Percentiles rank a stretch among this genome's conserved stretches.
phyloP scores from a whole-genome alignment of 2,113 vertebrate genomes.

The Paramisgurnus dabryanus region DNA sequence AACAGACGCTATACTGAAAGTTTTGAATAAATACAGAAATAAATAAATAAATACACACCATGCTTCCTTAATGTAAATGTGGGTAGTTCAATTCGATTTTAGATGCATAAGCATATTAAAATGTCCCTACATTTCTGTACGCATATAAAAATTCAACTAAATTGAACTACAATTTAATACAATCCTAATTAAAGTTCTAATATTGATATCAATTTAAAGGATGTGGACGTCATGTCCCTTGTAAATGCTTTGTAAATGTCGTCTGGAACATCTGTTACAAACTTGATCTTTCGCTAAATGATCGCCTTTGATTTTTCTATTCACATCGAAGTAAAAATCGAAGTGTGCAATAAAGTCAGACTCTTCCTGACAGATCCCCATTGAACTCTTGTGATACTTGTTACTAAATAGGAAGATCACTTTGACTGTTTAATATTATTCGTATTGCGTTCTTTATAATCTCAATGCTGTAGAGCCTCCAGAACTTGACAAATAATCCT shows the following conservation, averaged over 20 bases:
- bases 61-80: constrained; percentile 4
- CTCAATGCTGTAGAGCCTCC: constrained; percentile 37
- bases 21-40: constrained; percentile 62
- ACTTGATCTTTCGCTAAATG: constrained; percentile 21
- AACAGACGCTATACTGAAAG: constrained; percentile 47
- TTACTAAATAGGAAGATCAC: constrained; percentile 55
- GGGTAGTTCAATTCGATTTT: constrained; percentile 12
- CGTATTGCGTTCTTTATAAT: constrained; percentile 48
- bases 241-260: constrained; percentile 34
- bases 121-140: not conserved
- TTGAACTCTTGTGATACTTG: constrained; percentile 44
- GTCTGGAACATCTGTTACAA: constrained; percentile 11
- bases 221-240: not conserved
- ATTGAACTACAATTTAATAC: too few relatives aligned
- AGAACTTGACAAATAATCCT: constrained; percentile 52
- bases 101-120: constrained; percentile 11
- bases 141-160: not conserved
- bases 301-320: constrained; percentile 1
- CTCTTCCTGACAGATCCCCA: constrained; percentile 24
- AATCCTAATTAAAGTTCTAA: too few relatives aligned
- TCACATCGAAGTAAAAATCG: constrained; percentile 23
- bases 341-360: constrained; percentile 47
- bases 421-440: constrained; percentile 47
- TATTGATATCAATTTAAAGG: constrained; percentile 21
- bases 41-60: constrained; percentile 62